A percentile compares a stretch with the other conserved stretches of the same genome.
Evolutionary conservation across 2,888 invertebrate species (phyloP).

Genomic region (Petrolisthes cinctipes): DNA sequence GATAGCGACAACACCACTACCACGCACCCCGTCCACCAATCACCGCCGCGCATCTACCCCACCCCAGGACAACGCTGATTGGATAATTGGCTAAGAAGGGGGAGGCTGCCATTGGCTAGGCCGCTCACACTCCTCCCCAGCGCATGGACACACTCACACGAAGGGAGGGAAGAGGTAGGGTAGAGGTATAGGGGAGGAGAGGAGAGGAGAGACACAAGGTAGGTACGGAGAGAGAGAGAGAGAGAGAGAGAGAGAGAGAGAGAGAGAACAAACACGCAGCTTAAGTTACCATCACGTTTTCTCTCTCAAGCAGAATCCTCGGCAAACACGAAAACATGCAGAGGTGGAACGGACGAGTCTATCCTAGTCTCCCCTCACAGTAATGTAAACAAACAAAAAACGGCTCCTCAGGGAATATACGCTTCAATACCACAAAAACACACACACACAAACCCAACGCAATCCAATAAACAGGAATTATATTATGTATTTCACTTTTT

Average conservation of each 20-base stretch:
- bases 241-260: background rate
- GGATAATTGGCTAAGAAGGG: slow-evolving; percentile 50
- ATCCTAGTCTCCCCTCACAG: background rate
- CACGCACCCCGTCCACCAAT: slow-evolving; percentile 60
- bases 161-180: background rate
- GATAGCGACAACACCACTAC: background rate
- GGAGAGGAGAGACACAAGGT: background rate
- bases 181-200: background rate
- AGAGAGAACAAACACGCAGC: slow-evolving; percentile 12
- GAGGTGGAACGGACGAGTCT: slow-evolving; percentile 18
- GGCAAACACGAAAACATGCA: background rate
- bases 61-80: slow-evolving; percentile 53
- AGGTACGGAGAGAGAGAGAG: background rate
- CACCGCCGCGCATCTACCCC: slow-evolving; percentile 50
- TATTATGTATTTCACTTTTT: background rate
- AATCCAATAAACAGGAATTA: too few species aligned
- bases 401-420: too few species aligned
- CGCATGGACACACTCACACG: slow-evolving; percentile 16
- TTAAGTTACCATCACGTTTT: slow-evolving; percentile 18
- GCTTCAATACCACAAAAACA: too few species aligned
- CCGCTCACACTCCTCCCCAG: slow-evolving; percentile 31
- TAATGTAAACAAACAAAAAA: slow-evolving; percentile 12
- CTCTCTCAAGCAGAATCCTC: slow-evolving; percentile 18
- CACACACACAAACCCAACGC: too few species aligned
- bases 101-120: slow-evolving; percentile 41